A percentile compares a stretch with the other conserved stretches of the same genome.
Evolutionary conservation across 2,113 vertebrate species (phyloP).

Genomic region (Axis porcinus): DNA sequence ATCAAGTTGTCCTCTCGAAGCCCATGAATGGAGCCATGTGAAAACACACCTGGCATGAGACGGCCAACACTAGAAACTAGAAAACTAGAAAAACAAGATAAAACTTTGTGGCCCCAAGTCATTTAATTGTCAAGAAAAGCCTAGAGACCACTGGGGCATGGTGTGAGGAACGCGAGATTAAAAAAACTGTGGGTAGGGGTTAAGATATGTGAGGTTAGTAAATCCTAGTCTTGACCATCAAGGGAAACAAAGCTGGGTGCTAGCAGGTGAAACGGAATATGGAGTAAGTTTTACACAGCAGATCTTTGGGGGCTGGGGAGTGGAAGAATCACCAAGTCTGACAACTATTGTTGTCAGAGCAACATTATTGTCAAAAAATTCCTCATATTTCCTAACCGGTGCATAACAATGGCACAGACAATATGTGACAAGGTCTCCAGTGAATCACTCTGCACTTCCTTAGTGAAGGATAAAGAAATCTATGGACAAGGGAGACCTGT

Average conservation of each 20-base stretch:
- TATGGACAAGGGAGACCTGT: not conserved
- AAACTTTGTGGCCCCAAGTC: not conserved
- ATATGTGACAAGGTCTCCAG: not conserved
- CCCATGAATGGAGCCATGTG: not conserved
- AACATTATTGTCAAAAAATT: no score
- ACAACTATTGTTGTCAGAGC: not conserved
- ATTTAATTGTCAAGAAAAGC: not conserved
- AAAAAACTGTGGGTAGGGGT: fast-evolving
- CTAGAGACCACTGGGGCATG: not conserved
- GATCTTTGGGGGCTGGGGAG: not conserved
- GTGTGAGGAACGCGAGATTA: fast-evolving
- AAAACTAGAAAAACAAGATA: not conserved
- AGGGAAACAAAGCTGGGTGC: not conserved
- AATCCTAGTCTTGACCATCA: fast-evolving
- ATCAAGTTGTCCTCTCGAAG: fast-evolving
- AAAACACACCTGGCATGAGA: not conserved
- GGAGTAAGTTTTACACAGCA: not conserved
- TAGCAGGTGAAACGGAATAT: not conserved
- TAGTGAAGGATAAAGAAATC: not conserved
- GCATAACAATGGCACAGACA: not conserved
- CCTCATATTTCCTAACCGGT: no score
- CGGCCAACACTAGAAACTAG: fast-evolving
- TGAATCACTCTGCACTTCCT: not conserved
- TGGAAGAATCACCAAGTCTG: fast-evolving
- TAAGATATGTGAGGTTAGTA: not conserved